phyloP scores from a whole-genome alignment of 1,140 invertebrate species.

The Drosophila pallidifrons region DNA sequence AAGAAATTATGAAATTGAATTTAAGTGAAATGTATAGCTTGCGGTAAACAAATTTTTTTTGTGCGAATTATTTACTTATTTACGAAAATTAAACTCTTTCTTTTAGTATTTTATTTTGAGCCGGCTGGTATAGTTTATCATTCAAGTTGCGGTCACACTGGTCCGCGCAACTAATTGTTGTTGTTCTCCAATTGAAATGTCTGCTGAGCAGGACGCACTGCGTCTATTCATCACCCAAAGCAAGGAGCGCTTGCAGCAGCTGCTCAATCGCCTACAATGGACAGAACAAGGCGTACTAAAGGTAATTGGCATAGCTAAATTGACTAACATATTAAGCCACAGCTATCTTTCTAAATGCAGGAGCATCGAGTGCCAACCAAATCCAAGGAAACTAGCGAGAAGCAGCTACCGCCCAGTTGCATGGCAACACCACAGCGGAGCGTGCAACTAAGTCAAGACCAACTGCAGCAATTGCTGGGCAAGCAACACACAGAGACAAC shows the following conservation, averaged over 20 bases:
- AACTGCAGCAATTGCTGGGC: conserved; percentile 33
- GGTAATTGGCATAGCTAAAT: conserved; percentile 21
- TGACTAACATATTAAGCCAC: too few species aligned
- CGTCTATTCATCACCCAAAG: conserved; percentile 28
- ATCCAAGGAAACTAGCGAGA: too few species aligned
- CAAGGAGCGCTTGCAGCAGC: conserved; percentile 24
- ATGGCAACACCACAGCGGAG: conserved; percentile 2
- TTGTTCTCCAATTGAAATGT: conserved; percentile 21
- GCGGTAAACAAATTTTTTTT: too few species aligned
- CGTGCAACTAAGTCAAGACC: conserved; percentile 23
- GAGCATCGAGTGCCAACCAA: not conserved
- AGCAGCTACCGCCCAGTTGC: conserved; percentile 35
- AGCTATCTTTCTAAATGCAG: not conserved
- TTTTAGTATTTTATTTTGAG: too few species aligned
- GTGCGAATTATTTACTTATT: too few species aligned
- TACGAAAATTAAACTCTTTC: too few species aligned
- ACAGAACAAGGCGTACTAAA: conserved; percentile 46
- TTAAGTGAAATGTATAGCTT: too few species aligned
- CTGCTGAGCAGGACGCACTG: conserved; percentile 24
- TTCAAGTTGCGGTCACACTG: too few species aligned
- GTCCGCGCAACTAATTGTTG: not conserved
- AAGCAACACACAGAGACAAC: not conserved
- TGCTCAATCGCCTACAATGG: conserved; percentile 53
- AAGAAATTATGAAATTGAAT: too few species aligned
- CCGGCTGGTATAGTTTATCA: too few species aligned